Evolutionary conservation across 2,797 vertebrate genomes (phyloP), one percentile per base, ranked within the genome.

Genomic region (Takifugu rubripes): DNA sequence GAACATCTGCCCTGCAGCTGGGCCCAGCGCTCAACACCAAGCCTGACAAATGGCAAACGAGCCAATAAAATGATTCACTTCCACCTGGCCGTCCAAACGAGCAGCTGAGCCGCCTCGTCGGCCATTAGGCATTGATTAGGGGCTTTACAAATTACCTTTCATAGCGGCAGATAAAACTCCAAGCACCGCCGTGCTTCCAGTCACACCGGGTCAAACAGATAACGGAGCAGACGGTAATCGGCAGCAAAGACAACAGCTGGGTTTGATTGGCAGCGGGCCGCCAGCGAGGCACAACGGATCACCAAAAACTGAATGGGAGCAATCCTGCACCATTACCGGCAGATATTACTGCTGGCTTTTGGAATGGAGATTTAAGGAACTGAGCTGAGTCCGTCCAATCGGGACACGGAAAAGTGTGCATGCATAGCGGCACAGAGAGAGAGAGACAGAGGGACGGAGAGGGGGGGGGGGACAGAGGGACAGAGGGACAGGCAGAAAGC

Each of bases 91-190:
- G 57, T 69, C 59, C 71, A 67, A 71, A 66, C 0, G 42, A 72
- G 25, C 17, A 36, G 49, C 71, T 51, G 58, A 57, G 70, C 64
- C 45, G 40, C 61, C 45, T 47, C 52, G 24, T 49, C 55, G 59
- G 45, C 75, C 74, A 70, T 84, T 82, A 76, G 72, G 55, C 64
- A 71, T 76, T 78, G 73, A 78, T 81, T 79, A 72, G 59, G 70
- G 55, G 66, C 33, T 43, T 56, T 62, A 58, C 54, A 52, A 71
- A 60, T 80, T 66, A 57, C 62, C 57, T 58, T 54, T 76, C 54
- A 55, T 52, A 62, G 52, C 52, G 69, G 58, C 40, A 71, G 63
- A 79, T 75, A 56, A 68, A 65, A 59, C 71, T 68, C 67, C 64
- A 57, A 72, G 64, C 49, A 52, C 54, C 66, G 17, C 49, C 52